Base-by-base conservation (phyloP, 2,888 invertebrate genomes). In the Rhamphomyia laevipes region DNA sequence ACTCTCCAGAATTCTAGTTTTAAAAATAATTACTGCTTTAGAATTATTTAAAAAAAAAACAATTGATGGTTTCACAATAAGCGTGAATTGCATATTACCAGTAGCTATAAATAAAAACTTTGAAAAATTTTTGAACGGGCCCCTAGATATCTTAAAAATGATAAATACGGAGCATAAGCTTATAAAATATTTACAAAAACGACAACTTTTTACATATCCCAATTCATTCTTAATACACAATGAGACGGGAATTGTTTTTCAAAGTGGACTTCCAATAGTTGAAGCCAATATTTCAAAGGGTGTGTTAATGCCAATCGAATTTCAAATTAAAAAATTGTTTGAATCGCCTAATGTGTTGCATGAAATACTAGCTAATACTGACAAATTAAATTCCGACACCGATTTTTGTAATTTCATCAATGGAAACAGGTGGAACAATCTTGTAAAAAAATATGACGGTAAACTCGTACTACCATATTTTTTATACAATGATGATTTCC, bases 321-420 rank as follows among this genome's bases (percentile, higher is more conserved):
- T 53, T 45, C 53, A 53, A 50, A 51, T 51, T 45, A 49, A 53
- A 40, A 50, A 45, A 17, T 51, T 48, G 50, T 48, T 53, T 44
- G 53, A 53, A 45, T 47, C 46, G 21, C 43, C 51, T 31, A 43
- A 42, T 45, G 48, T 51, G 31, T 46, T 44, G 16, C 23, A 47
- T 35, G 41, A 40, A 49, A 41, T 23, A n/a, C 31, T 50, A 44
- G 40, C 38, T 43, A 46, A 46, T 42, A 46, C 48, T 16, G 31
- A 37, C 35, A 40, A 47, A 46, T 35, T 43, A 17, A n/a, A 23
- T 41, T 46, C 21, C 33, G 47, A 48, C 27, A 47, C 16, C 47
- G 45, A 47, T 38, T 35, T 46, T 23, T 48, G 43, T 45, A 37
- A 43, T 35, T 49, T 49, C 46, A 47, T 45, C 13, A 50, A 49